Evolutionary conservation across 2,888 invertebrate species (phyloP), one percentile per base, ranked within the genome.

Genomic region (Acleris emargana): DNA sequence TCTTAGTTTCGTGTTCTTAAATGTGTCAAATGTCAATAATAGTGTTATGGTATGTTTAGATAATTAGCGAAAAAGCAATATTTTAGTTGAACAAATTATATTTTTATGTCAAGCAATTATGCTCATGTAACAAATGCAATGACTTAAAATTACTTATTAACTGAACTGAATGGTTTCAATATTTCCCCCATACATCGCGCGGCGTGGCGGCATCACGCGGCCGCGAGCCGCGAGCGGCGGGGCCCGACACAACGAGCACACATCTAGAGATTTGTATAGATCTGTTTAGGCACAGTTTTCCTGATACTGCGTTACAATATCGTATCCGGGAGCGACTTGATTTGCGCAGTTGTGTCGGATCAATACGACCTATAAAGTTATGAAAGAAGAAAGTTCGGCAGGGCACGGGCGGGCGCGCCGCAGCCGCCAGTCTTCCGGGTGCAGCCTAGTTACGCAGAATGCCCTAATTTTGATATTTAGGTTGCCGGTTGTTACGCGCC

Each of bases 331-430:
- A 84, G 84, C 81, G 82, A 85, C 85, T 86, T 88, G 88, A 89
- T 89, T 88, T 87, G 91, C 91, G 91, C 89, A 90, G 89, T 88
- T 88, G 83, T 87, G 88, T 86, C 87, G 91, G 91, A 91, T 91
- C 91, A 88, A 91, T 91, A 91, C 87, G 75, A 79, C 86, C 85
- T 86, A 86, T 89, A 84, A 89, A 91, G 90, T 91, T 91, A 91
- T 91, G 91, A 91, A 91, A 91, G 88, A 88, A 88, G 90, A 86
- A 90, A 91, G 84, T 91, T 91, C 84, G 88, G 88, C 87, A 88
- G 86, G 88, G 89, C 87, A 85, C 85, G 87, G 88, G 86, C 84
- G 89, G 89, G 89, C 87, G 89, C 83, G 83, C 83, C 86, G 84
- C 81, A 79, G 84, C 85, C 22, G 64, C 59, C 64, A 64, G 87